phyloP scores from a whole-genome alignment of 2,113 vertebrate species.

The Tachycineta bicolor region DNA sequence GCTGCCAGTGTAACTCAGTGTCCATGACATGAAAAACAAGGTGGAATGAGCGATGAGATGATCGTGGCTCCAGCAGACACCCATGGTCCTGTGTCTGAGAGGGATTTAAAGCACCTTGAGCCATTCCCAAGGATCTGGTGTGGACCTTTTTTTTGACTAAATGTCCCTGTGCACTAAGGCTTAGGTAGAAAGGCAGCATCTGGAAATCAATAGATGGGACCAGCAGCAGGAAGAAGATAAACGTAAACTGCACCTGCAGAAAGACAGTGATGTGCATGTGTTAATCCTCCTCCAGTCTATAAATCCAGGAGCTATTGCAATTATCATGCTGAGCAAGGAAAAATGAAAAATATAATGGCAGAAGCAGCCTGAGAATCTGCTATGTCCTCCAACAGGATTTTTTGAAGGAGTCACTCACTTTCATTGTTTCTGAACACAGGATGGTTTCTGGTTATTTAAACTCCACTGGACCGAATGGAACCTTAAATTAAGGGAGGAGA shows the following conservation, averaged over 20 bases:
- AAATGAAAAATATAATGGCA: neutral
- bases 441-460: neutral
- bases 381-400: fast-evolving
- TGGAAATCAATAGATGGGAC: conserved; percentile 3
- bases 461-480: neutral
- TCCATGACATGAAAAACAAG: neutral
- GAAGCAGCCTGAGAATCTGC: neutral
- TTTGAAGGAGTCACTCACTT: neutral
- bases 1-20: neutral
- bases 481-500: neutral
- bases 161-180: neutral
- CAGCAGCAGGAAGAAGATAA: conserved; percentile 25
- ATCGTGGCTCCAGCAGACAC: neutral
- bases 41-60: neutral
- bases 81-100: neutral
- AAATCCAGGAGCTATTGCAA: neutral
- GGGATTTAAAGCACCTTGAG: neutral
- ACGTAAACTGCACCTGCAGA: conserved; percentile 2
- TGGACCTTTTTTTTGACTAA: neutral
- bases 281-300: neutral
- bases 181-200: conserved; percentile 3
- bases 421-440: neutral
- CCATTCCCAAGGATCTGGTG: neutral
- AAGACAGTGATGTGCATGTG: neutral
- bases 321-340: neutral